Base-by-base conservation (phyloP, 2,888 invertebrate genomes). In the Erynnis tages region DNA sequence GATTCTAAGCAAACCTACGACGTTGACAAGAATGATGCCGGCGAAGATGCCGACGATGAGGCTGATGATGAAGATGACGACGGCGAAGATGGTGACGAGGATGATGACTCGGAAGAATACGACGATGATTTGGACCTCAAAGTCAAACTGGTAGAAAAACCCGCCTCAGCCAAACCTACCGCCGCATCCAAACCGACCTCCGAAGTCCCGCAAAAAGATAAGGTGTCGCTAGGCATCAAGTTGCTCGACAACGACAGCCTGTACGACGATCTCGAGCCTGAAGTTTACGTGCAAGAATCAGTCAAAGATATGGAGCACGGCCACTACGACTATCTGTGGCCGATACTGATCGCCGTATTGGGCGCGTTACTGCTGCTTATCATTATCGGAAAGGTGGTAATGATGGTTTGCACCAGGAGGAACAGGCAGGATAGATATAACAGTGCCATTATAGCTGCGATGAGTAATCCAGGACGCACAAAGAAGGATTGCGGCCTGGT, bases 401-500 rank as follows among this genome's bases (percentile, higher is more conserved):
- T 88, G 65, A 64, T 83, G 56, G 57, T 76, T 56, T 87, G 83
- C 69, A 74, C 58, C 34, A 80, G 73, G 66, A 78, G 72, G 54
- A 76, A 63, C 57, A 79, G 80, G 64, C 84, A 86, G 65, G 64
- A 84, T 25, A 77, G 85, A 71, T 90, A 89, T 63, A 89, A 89
- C 75, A 88, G 87, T 80, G 88, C 89, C 80, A 86, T 89, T 66
- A 83, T 88, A 55, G 88, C 88, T 23, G 88, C 87, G 52, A 89
- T 92, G 90, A 90, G 88, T 65, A 84, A 91, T 57, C 82, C 84
- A 57, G 73, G 81, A 11, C 88, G 89, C 56, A 87, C 91, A 32
- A 93, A 93, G 86, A 93, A 93, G 68, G 93, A 94, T 74, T 93
- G 93, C 63, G 93, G 93, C 2, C 90, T 95, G 54, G 94, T 95